phyloP scores from a whole-genome alignment of 2,797 vertebrate species.

The Oreonectes daqikongensis region DNA sequence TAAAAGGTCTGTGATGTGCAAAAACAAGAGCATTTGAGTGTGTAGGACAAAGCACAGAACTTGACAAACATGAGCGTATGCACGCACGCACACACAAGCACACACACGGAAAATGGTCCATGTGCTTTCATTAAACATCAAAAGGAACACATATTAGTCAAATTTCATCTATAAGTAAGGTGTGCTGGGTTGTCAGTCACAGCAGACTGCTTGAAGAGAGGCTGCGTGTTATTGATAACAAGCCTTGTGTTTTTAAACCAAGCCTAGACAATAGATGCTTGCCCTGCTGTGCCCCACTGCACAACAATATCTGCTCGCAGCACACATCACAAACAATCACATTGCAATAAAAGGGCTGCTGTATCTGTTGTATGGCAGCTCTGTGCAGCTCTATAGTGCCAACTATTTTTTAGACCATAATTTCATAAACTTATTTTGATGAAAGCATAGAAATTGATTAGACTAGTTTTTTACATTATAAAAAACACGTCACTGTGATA shows the following conservation, averaged over 20 bases:
- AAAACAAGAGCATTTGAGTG: not conserved
- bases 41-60: not conserved
- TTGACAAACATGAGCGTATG: too few species aligned
- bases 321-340: conserved; percentile 75
- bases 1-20: not conserved
- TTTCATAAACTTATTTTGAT: conserved; percentile 21
- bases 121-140: conserved; percentile 21
- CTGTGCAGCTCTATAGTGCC: conserved; percentile 22
- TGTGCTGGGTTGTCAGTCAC: conserved; percentile 53
- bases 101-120: not conserved
- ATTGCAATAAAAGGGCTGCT: conserved; percentile 62
- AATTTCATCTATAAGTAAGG: conserved; percentile 68
- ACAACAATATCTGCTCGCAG: conserved; percentile 78
- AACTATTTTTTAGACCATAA: conserved; percentile 14
- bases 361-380: conserved; percentile 67
- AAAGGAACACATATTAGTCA: conserved; percentile 62
- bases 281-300: conserved; percentile 77
- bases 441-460: not conserved
- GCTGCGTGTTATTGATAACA: conserved; percentile 76
- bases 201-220: conserved; percentile 40
- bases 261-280: conserved; percentile 75
- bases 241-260: conserved; percentile 78
- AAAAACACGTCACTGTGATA: not conserved
- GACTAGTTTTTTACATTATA: too few species aligned
- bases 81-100: not conserved